Evolutionary conservation across 2,113 vertebrate species (phyloP).

Genomic region (cattle (Bos taurus)): ARS-UCD2.0 NC_037336.1:58932001-58932500

Average conservation of each 20-base stretch:
- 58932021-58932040: background rate
- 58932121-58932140: background rate
- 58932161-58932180: background rate
- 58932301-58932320: background rate
- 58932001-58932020: background rate
- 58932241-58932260: background rate
- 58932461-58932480: background rate
- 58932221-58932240: background rate
- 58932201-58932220: background rate
- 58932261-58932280: background rate
- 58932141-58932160: background rate
- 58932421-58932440: background rate
- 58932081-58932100: background rate
- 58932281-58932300: background rate
- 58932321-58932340: background rate
- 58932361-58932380: background rate
- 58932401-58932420: background rate
- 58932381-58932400: background rate
- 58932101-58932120: background rate
- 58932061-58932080: background rate
- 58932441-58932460: background rate
- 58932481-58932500: background rate
- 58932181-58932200: background rate
- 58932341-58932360: background rate
- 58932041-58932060: background rate